Evolutionary conservation across 2,113 vertebrate genomes (phyloP), one percentile per base, ranked within the genome.

Genomic region (Philantomba maxwellii): DNA sequence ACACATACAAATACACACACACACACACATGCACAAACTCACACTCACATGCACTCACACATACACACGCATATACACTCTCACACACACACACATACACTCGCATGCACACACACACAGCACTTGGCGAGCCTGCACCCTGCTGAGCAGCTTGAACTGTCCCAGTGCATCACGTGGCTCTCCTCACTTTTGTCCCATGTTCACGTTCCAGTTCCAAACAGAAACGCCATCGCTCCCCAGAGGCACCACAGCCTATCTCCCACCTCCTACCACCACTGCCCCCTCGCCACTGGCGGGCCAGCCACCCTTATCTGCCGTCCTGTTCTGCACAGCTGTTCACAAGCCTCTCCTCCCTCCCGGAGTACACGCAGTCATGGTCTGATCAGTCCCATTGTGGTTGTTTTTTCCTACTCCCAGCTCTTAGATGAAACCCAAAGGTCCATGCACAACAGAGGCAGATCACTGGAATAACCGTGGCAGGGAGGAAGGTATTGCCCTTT

Each of bases 1-100:
- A 3, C 33, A 66, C 33, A 64, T 0, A 64, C 3, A 19, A 1
- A 0, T 4, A 6, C n/a, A 66, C 1, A 19, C 3, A 19, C 3
- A 66, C 7, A 36, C 7, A 58, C 0, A 26, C 11, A 11, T 0
- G 16, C 16, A 9, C 16, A n/a, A 0, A 23, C 19, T 11, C n/a
- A 11, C 19, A 33, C 28, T 3, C n/a, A 70, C 17, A 36, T 7
- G 8, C 45, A 36, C 8, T 9, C 64, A 75, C 10, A 73, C 21
- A 4, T 36, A 43, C 2, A 13, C 23, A 43, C 70, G 4, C 70
- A 55, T 9, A 55, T 7, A 53, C 53, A 53, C 53, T 21, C 55
- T 23, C 55, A 28, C 16, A 39, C 4, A 70, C 64, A 70, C 19
- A 70, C 9, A 23, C n/a, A 36, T 1, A 7, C 36, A 3, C 5